Evolutionary conservation across 2,797 vertebrate genomes (phyloP), one percentile per base, ranked within the genome.

Genomic region (Premnoplex brunnescens): DNA sequence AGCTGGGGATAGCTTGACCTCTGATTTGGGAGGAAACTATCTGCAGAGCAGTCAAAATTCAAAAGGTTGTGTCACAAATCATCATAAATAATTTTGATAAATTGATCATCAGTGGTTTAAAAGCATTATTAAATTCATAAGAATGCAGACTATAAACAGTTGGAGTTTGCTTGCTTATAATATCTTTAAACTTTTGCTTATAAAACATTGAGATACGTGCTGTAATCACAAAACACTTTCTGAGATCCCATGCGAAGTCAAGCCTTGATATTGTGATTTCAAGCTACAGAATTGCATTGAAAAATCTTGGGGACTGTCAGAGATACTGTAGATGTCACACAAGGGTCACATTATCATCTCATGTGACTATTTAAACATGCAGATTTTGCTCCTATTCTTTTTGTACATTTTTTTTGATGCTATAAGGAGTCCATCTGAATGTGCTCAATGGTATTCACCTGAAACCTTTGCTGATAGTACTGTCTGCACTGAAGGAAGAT

Each of bases 301-400:
- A 64, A 59, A 81, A 8, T 43, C 24, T 56, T 11, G 1, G 4
- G 6, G 12, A 2, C 18, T 28, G 21, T 28, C 20, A 79, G 30
- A 64, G 10, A 16, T 63, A 12, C 12, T 72, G 27, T 37, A 51
- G 32, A n/a, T 69, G 26, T 77, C 30, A 23, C 17, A 22, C 1
- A 8, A 46, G 4, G 5, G 27, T 55, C 30, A 15, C 2, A 3
- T 4, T 39, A 1, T 66, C 14, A n/a, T 30, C 10, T 20, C 63
- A 13, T 19, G 2, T 1, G 5, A 24, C 46, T 23, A 20, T 67
- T 85, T 37, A 66, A 84, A 54, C 7, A 22, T 6, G 14, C 1
- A 5, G 11, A 12, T 3, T 10, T 41, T 79, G 36, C 66, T 62
- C 32, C 16, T 60, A 19, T 14, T 26, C 7, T 59, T 46, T 52